Conservation (phyloP, 2,888 invertebrate genomes). For the Tetramorium bicarinatum region DNA sequence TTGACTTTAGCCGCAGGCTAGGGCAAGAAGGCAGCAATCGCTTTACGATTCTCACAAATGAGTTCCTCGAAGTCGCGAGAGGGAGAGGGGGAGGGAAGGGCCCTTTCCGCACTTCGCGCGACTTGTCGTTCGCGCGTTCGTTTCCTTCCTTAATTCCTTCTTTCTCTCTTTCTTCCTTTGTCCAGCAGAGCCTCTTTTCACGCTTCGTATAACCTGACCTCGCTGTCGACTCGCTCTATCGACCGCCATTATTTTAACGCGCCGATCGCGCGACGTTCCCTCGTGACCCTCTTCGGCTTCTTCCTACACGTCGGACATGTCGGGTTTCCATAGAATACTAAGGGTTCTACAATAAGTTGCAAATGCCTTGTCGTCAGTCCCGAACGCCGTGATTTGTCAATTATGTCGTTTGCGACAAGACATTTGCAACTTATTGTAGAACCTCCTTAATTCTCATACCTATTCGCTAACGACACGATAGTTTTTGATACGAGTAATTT, state of each 20-base stretch:
- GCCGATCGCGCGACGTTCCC: conserved; percentile 21
- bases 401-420: too few relatives aligned
- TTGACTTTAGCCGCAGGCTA: conserved; percentile 71
- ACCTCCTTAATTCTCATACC: not conserved
- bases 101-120: conserved; percentile 47
- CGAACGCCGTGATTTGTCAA: too few relatives aligned
- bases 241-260: conserved; percentile 36
- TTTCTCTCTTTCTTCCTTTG: not conserved
- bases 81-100: not conserved
- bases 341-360: too few relatives aligned
- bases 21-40: conserved; percentile 74
- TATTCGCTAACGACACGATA: not conserved
- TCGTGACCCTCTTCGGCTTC: conserved; percentile 25
- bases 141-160: conserved; percentile 38
- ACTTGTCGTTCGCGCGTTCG: conserved; percentile 1
- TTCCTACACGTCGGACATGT: not conserved
- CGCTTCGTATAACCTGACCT: conserved; percentile 31
- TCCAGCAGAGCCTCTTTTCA: not conserved
- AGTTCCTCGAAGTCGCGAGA: conserved; percentile 77
- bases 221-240: conserved; percentile 33
- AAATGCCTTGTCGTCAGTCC: too few relatives aligned
- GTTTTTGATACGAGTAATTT: too few relatives aligned
- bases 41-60: conserved; percentile 80
- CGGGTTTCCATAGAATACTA: not conserved
- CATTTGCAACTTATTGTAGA: too few relatives aligned